phyloP scores from a whole-genome alignment of 2,888 invertebrate genomes.

The Lithosia quadra region DNA sequence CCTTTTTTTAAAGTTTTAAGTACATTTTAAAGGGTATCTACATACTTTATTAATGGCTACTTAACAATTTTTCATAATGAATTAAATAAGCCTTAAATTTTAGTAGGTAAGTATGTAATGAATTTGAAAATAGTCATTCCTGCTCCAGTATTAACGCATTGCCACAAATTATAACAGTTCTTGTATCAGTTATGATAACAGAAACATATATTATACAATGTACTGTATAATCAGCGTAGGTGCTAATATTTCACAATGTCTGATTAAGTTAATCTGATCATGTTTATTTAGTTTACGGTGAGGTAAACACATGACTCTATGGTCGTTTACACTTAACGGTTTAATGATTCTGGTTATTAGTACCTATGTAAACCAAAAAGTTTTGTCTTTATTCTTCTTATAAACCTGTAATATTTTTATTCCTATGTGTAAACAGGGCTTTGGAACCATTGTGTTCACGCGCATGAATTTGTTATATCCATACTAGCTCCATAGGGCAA shows the following conservation, averaged over 20 bases:
- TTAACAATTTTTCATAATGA: not conserved
- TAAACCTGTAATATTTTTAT: not conserved
- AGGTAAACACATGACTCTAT: conserved; percentile 1
- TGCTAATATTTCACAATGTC: conserved; percentile 7
- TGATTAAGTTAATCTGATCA: conserved; percentile 17
- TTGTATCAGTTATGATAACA: conserved; percentile 8
- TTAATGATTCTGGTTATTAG: not conserved
- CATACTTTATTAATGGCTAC: too few relatives aligned
- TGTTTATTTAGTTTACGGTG: conserved; percentile 14
- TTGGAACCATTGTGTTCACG: not conserved
- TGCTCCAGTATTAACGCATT: not conserved
- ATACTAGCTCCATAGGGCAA: too few relatives aligned
- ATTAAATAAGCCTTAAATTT: not conserved
- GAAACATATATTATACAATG: not conserved
- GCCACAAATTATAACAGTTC: not conserved
- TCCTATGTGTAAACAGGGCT: not conserved
- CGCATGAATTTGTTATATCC: too few relatives aligned
- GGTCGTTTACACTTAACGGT: conserved; percentile 8
- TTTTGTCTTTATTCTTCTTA: not conserved
- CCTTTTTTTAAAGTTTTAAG: too few relatives aligned
- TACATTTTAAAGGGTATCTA: too few relatives aligned
- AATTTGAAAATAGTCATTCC: not conserved
- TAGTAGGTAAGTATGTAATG: not conserved
- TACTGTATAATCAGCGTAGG: conserved; percentile 2
- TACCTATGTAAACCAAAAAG: conserved; percentile 1